Percentiles rank a stretch among this genome's conserved stretches.
phyloP scores from a whole-genome alignment of 2,113 vertebrate species.

The Jaculus jaculus region DNA sequence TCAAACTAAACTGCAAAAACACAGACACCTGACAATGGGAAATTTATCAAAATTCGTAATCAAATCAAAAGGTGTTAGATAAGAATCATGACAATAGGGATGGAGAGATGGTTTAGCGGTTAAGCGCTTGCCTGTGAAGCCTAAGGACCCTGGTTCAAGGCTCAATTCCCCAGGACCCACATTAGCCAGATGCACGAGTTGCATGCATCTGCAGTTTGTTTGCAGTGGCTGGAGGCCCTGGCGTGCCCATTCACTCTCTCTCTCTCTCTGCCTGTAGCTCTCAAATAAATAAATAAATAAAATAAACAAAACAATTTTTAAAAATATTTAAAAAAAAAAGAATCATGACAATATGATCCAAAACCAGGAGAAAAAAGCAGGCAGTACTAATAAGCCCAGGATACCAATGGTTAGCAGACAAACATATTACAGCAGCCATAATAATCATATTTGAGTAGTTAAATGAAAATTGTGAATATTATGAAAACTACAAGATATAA shows the following conservation, averaged over 20 bases:
- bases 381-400: not conserved
- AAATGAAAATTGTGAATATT: conserved; percentile 4
- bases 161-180: too few relatives aligned
- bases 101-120: too few relatives aligned
- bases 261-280: too few relatives aligned
- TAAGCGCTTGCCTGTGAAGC: too few relatives aligned
- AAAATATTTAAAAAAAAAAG: too few relatives aligned
- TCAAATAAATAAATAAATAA: too few relatives aligned
- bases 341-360: conserved; percentile 1
- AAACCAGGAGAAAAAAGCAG: not conserved
- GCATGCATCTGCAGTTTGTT: too few relatives aligned
- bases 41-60: not conserved
- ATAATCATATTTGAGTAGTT: not conserved
- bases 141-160: too few relatives aligned
- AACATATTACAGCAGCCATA: not conserved
- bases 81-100: conserved; percentile 19
- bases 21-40: not conserved
- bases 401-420: not conserved
- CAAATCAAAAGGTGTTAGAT: not conserved
- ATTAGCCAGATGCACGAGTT: too few relatives aligned
- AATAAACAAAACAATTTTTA: too few relatives aligned
- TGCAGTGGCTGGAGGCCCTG: too few relatives aligned
- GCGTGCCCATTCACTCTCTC: too few relatives aligned
- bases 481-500: not conserved
- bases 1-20: conserved; percentile 16